Evolutionary conservation across 37 sponge, comb jelly and placozoan species (phyloP).

Genomic region (Spongilla lacustris): DNA sequence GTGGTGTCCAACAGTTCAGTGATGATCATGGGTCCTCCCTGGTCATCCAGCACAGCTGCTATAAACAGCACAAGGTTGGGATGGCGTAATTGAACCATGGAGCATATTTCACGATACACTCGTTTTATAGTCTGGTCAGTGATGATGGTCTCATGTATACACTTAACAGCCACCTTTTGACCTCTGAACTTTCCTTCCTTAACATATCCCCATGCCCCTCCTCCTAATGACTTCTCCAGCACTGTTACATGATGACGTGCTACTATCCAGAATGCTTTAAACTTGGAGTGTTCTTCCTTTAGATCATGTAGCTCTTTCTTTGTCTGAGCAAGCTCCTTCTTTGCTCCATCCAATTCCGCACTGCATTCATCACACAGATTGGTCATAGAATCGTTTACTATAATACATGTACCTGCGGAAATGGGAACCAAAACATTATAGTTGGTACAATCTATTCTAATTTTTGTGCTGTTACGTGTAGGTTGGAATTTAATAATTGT

Average conservation of each 20-base stretch:
- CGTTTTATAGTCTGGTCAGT: background rate
- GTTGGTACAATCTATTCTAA: too few species aligned
- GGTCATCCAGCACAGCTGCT: constrained; percentile 48
- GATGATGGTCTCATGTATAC: constrained; percentile 39
- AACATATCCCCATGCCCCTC: constrained; percentile 56
- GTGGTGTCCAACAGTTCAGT: constrained; percentile 72
- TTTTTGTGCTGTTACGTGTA: too few species aligned
- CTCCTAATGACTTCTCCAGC: constrained; percentile 33
- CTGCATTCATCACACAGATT: background rate
- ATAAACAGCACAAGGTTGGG: constrained; percentile 76
- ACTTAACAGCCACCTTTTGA: constrained; percentile 61
- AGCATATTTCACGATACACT: constrained; percentile 59
- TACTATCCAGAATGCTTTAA: background rate
- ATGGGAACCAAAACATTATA: too few species aligned
- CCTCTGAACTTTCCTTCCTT: constrained; percentile 55
- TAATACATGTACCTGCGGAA: too few species aligned
- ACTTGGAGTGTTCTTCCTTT: background rate
- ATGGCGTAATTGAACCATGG: constrained; percentile 46
- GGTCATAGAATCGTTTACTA: background rate
- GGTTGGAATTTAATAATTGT: too few species aligned
- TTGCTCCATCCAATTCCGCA: background rate
- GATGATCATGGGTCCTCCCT: constrained; percentile 48
- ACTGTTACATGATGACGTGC: background rate
- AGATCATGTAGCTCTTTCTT: background rate
- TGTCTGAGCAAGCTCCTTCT: background rate